Conservation (phyloP, 2,797 vertebrate species). For the Microhierax caerulescens region DNA sequence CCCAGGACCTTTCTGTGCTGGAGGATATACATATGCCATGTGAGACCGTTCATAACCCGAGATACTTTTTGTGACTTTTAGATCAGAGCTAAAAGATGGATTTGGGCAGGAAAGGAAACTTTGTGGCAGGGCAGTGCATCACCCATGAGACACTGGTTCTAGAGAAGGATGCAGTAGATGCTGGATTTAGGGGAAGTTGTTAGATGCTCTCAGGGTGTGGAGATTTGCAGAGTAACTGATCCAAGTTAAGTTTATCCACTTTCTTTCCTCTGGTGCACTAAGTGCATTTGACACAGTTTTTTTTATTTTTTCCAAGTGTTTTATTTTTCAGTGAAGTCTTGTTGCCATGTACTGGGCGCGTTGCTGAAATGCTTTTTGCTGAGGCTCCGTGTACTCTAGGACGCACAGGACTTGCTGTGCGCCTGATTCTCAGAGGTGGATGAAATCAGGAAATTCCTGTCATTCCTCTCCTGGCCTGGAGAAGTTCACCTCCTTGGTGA, state of each 20-base stretch:
- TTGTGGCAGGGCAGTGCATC: background rate
- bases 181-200: background rate
- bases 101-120: background rate
- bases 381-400: background rate
- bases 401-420: accelerated
- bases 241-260: background rate
- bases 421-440: background rate
- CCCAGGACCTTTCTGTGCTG: background rate
- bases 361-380: background rate
- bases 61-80: background rate
- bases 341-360: background rate
- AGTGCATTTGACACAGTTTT: background rate
- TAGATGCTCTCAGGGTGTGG: background rate
- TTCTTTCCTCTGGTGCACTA: background rate
- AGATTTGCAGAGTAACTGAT: background rate
- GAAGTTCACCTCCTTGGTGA: background rate
- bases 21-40: background rate
- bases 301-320: background rate
- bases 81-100: background rate
- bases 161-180: background rate
- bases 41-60: background rate
- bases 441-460: background rate
- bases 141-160: background rate
- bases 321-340: background rate
- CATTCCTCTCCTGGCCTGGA: background rate